Evolutionary conservation across 2,888 invertebrate genomes (phyloP), one percentile per base, ranked within the genome.

Genomic region (Penaeus monodon): DNA sequence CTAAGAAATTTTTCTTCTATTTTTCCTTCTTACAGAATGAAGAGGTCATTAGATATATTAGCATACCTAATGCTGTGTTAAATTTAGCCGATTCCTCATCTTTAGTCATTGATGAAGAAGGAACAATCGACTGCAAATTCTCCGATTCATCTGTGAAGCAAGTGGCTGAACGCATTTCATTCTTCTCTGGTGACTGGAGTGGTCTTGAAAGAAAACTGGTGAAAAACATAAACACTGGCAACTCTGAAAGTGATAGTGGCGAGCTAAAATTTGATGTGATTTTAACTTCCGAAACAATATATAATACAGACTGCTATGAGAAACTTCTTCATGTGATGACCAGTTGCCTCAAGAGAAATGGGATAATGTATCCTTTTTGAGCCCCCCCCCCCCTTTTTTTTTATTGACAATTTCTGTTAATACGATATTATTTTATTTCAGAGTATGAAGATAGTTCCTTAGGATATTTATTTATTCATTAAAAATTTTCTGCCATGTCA

Each of bases 231-330:
- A 84, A 77, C 49, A 64, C 33, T 38, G 4, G 33, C 33, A 38
- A 0, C 33, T 17, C 12, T 10, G 57, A 79, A 85, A 64, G 33
- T 79, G 38, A 91, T 24, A 57, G 24, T 64, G 65, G 92, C 78
- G 91, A 92, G 84, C 91, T 91, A 86, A 95, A 94, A 90, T 99
- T 95, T 93, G 97, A 99, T 92, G 91, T 95, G 10, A 98, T 99
- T 91, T 93, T 99, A 27, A 96, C 98, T 14, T 96, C 97, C 27
- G 99, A 99, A 93, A 99, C 99, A 0, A 98, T 99, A 92, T 94
- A 94, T 91, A 98, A 97, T 93, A 93, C 94, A 70, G 93, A 94
- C 2, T 97, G 96, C 93, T 96, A 98, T 92, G 91, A 92, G 44
- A 97, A 97, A 92, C 93, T 99, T 0, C 93, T 96, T 84, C 92